phyloP scores from a whole-genome alignment of 1,140 invertebrate genomes.

The Colletes latitarsis region DNA sequence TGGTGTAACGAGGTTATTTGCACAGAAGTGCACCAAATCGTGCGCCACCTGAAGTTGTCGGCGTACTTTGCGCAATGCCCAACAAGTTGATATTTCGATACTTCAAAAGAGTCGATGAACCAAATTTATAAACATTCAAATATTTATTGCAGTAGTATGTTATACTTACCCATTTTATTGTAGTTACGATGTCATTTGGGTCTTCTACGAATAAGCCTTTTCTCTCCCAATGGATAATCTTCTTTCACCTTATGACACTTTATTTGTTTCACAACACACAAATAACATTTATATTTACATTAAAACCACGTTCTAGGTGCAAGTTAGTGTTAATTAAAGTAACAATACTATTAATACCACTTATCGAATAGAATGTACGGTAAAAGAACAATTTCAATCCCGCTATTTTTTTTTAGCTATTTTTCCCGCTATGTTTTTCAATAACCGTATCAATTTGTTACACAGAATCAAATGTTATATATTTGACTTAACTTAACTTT shows the following conservation, averaged over 20 bases:
- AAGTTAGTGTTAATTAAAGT: background rate
- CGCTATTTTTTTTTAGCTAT: too few relatives aligned
- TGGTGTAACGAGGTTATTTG: conserved; percentile 57
- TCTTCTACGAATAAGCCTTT: background rate
- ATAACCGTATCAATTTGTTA: too few relatives aligned
- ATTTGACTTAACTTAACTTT: too few relatives aligned
- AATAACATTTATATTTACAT: background rate
- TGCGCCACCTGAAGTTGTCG: conserved; percentile 50
- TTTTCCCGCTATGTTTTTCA: too few relatives aligned
- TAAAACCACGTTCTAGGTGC: background rate
- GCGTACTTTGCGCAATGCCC: conserved; percentile 29
- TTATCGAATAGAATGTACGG: too few relatives aligned
- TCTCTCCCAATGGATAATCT: background rate
- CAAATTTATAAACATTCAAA: background rate
- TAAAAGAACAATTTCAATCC: too few relatives aligned
- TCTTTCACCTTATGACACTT: background rate
- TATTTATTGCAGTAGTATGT: background rate
- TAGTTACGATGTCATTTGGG: background rate
- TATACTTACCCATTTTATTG: background rate
- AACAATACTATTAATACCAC: too few relatives aligned
- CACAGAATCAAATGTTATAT: too few relatives aligned
- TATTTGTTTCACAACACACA: background rate
- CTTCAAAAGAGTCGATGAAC: background rate
- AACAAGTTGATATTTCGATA: conserved; percentile 24
- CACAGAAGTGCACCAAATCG: conserved; percentile 40